Evolutionary conservation across 2,888 invertebrate species (phyloP).

Genomic region (Lasioglossum oenotherae): DNA sequence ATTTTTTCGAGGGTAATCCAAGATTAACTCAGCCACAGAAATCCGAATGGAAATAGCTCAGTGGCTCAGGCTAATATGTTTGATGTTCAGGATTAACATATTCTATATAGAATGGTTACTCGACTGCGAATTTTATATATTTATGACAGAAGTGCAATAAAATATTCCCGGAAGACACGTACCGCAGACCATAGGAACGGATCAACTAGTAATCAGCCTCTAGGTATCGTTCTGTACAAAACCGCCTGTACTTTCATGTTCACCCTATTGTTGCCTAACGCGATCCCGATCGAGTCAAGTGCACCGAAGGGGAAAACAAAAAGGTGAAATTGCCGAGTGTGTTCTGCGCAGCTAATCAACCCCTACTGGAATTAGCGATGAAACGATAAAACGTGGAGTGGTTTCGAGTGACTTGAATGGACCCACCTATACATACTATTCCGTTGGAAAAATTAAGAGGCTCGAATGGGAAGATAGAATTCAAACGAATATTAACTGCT

Average conservation of each 20-base stretch:
- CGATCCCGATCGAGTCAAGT: slow-evolving; percentile 5
- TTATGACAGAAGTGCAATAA: background rate
- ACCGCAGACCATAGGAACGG: background rate
- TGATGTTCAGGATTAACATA: background rate
- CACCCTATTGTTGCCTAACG: background rate
- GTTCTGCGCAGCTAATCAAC: background rate
- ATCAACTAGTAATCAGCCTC: background rate
- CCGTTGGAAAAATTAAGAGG: background rate
- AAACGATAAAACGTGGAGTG: background rate
- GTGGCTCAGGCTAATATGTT: background rate
- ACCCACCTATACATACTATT: background rate
- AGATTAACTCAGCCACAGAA: background rate
- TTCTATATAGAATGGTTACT: background rate
- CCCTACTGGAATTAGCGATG: background rate
- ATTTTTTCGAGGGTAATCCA: background rate
- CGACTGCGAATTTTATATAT: background rate
- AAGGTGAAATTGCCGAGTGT: background rate
- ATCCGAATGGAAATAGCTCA: background rate
- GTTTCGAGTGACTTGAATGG: background rate
- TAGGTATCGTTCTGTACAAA: background rate
- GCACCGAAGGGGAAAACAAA: background rate
- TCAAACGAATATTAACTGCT: background rate
- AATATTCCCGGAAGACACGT: background rate
- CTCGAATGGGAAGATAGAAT: background rate
- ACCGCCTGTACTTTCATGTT: background rate